Percentiles rank a stretch among this genome's conserved stretches.
These are phyloP conservation scores for Luffia ferchaultella DNA, from an alignment of 2,888 invertebrate genomes.

Conservation along the genomic window DNA sequence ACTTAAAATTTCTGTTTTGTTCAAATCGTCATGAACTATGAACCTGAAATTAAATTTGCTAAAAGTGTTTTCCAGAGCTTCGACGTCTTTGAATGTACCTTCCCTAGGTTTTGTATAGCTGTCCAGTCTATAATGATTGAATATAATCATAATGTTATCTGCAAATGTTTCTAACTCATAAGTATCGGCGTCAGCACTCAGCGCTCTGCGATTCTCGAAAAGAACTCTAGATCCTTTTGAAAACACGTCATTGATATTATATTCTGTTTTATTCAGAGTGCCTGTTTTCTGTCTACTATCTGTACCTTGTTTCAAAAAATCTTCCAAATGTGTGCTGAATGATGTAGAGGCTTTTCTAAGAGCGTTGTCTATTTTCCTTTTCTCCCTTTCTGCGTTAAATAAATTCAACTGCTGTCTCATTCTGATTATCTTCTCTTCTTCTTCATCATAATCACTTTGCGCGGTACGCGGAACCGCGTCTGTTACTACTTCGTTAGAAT, in stretches of 20 bases:
- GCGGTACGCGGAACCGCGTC: background rate
- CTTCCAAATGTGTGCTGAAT: background rate
- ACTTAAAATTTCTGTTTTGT: slow-evolving; percentile 28
- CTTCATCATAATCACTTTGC: background rate
- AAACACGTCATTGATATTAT: background rate
- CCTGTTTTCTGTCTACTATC: background rate
- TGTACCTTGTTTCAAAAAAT: too few relatives aligned
- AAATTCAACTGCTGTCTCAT: background rate
- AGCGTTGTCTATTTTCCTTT: background rate
- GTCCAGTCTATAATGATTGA: slow-evolving; percentile 33
- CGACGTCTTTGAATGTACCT: slow-evolving; percentile 38
- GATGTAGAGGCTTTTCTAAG: background rate
- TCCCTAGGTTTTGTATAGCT: slow-evolving; percentile 26
- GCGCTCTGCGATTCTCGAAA: slow-evolving; percentile 20
- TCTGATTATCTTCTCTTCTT: background rate
- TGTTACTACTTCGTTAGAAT: background rate
- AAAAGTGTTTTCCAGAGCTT: slow-evolving; percentile 30
- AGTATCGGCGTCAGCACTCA: slow-evolving; percentile 29
- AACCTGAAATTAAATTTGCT: slow-evolving; percentile 34
- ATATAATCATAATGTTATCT: slow-evolving; percentile 39
- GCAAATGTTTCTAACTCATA: slow-evolving; percentile 41
- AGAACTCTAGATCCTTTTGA: background rate
- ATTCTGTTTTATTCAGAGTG: background rate
- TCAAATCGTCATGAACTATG: slow-evolving; percentile 26
- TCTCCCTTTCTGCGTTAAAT: background rate